Percentiles rank a stretch among this genome's conserved stretches.
Conservation (phyloP, 2,888 invertebrate species). For the Lamellibrachia satsuma region DNA sequence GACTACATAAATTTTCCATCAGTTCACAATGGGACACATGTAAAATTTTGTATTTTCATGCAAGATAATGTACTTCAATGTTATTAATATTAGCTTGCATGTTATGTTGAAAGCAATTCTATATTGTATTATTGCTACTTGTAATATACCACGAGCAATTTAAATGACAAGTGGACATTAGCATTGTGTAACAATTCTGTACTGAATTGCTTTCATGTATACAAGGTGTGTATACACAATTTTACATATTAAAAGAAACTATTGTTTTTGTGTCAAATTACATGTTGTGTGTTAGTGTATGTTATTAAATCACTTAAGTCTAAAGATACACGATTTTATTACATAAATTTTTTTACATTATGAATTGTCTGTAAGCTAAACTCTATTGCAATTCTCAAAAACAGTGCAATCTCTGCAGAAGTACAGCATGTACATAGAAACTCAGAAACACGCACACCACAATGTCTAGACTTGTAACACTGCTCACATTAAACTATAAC, state of each 20-base stretch:
- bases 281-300: background rate
- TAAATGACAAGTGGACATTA: too few relatives aligned
- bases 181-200: background rate
- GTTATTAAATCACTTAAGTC: background rate
- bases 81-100: background rate
- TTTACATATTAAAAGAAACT: background rate
- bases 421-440: background rate
- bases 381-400: background rate
- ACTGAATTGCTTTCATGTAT: background rate
- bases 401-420: background rate
- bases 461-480: background rate
- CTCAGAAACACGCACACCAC: background rate
- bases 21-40: too few relatives aligned
- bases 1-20: background rate
- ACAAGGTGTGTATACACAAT: background rate
- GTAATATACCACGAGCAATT: background rate
- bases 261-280: background rate
- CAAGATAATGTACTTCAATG: background rate
- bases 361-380: background rate
- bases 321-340: background rate
- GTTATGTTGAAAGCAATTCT: background rate
- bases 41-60: background rate
- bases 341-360: background rate
- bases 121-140: background rate
- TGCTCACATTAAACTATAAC: background rate